Evolutionary conservation across 53 echinoderm and acorn worm species (phyloP), one percentile per base, ranked within the genome.

Genomic region (Crossaster papposus): DNA sequence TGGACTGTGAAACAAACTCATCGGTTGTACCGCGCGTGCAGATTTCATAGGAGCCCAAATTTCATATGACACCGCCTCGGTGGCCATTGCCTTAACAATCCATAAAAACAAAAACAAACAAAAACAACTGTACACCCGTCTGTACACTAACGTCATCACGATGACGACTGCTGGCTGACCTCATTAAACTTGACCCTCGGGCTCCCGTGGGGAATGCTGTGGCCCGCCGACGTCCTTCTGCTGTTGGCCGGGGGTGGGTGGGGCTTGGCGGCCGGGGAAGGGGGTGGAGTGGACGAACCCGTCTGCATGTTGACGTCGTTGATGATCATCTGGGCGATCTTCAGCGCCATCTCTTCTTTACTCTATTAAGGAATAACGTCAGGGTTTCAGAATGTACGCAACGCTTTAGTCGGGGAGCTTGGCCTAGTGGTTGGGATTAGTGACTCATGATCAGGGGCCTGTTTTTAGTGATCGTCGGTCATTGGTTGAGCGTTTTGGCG

Each of bases 321-420:
- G 91, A 98, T 98, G 54, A 98, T 98, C 94, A 96, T 98, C 94
- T 98, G 98, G 28, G 98, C 98, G 71, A 98, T 94, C 90, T 96
- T 94, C n/a, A 96, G 87, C 4, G 98, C 98, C 98, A 98, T 98
- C 83, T 98, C 94, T 55, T 98, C 98, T 90, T 98, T 95, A 36
- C 92, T 92, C 98, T 98, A 76, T 6, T 20, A 35, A 51, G 44
- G 8, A 51, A 54, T n/a, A n/a, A n/a, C n/a, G n/a, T n/a, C n/a
- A n/a, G n/a, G n/a, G n/a, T n/a, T 28, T 71, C 79, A 30, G n/a
- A 77, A 79, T 44, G 9, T 44, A 51, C 0, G 31, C 22, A 26
- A 12, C 1, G n/a, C n/a, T n/a, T n/a, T n/a, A n/a, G n/a, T n/a
- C n/a, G n/a, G n/a, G n/a, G n/a, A n/a, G n/a, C n/a, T n/a, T n/a